Evolutionary conservation across 2,888 invertebrate species (phyloP), one percentile per base, ranked within the genome.

Genomic region (Elysia crispata): DNA sequence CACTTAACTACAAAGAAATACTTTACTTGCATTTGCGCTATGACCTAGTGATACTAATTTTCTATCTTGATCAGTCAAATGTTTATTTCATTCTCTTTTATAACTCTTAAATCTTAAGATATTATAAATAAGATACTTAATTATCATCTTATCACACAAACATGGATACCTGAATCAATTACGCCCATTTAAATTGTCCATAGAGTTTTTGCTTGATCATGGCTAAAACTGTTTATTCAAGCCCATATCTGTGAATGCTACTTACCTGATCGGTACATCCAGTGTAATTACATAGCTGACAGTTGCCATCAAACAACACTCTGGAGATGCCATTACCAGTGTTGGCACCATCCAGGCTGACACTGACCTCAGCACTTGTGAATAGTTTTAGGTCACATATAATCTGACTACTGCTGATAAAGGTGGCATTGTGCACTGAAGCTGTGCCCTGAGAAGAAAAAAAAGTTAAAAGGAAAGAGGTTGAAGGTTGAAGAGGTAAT

Each of bases 321-420:
- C 57, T 70, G 33, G 49, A 28, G 18, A 77, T 31, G 5, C 62
- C 30, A 33, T 60, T 76, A 18, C 76, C 64, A 11, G 1, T 28
- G 13, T 60, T 30, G 13, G 49, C 20, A 15, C 80, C 80, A 76
- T 81, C 66, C 25, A 77, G 76, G 62, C 83, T 84, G 50, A 84
- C 72, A 15, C 74, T 74, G 28, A 85, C 75, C 18, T 62, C 76
- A 20, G 78, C 79, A 54, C 77, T 82, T 33, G 30, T 73, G 31
- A 49, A 60, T 6, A 76, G 64, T 1, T 75, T 69, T 13, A 84
- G 49, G 33, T 64, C 54, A 67, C 85, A 85, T 25, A 60, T 28
- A 8, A 85, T 81, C n/a, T 82, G 54, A 41, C 76, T 80, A 23
- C 28, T 73, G 74, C 80, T 79, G 33, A 85, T 74, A 79, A 76